Conservation (phyloP, 2,113 vertebrate genomes). For the Perca flavescens region DNA sequence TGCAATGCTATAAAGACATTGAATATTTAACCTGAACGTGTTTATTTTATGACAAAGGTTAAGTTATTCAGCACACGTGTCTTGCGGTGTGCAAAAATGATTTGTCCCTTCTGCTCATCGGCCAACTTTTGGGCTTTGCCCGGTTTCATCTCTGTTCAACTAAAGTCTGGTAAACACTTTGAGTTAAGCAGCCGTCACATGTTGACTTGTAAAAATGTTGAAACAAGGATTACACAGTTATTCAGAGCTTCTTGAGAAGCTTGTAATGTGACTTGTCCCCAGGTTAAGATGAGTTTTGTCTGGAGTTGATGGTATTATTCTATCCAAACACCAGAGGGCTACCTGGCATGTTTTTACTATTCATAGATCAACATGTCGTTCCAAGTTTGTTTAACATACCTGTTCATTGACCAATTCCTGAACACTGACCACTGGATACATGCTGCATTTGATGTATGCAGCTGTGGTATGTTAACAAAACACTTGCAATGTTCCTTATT, state of each 20-base stretch:
- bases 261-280: conserved; percentile 9
- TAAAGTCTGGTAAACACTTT: background rate
- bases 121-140: background rate
- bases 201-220: background rate
- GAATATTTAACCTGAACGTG: conserved; percentile 15
- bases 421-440: conserved; percentile 15
- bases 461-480: conserved; percentile 34
- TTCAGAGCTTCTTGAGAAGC: conserved; percentile 30
- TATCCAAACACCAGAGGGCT: conserved; percentile 68
- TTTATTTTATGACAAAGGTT: background rate
- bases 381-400: conserved; percentile 18
- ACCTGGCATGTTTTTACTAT: background rate
- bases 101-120: background rate
- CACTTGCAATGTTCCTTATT: conserved; percentile 28
- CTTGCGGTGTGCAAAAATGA: conserved; percentile 66
- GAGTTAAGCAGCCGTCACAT: background rate
- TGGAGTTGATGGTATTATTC: background rate
- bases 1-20: conserved; percentile 44
- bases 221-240: conserved; percentile 35
- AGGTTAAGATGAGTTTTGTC: background rate
- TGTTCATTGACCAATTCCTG: conserved; percentile 52
- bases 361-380: background rate
- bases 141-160: background rate
- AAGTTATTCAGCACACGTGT: conserved; percentile 43
- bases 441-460: conserved; percentile 25